Evolutionary conservation across 2,888 invertebrate genomes (phyloP).

Genomic region (Apeira syringaria): DNA sequence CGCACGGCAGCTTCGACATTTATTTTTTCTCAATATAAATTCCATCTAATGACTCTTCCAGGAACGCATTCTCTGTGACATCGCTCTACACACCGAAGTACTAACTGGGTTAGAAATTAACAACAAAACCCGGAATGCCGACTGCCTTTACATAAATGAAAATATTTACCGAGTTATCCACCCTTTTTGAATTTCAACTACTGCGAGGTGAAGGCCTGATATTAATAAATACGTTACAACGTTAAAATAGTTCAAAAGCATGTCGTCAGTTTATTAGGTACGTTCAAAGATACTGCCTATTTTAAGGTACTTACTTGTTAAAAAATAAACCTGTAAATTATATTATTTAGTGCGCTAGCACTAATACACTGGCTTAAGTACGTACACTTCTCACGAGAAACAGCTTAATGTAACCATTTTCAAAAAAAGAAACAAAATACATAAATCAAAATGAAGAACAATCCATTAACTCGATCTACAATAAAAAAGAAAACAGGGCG

Average conservation of each 20-base stretch:
- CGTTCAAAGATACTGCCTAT: too few species aligned
- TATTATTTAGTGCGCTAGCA: too few species aligned
- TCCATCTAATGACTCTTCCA: conserved; percentile 9
- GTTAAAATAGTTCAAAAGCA: too few species aligned
- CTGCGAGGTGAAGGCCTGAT: not conserved
- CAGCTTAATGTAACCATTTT: too few species aligned
- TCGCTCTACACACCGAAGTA: conserved; percentile 9
- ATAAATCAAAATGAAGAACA: conserved; percentile 81
- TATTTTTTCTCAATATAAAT: not conserved
- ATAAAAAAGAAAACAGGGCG: conserved; percentile 58
- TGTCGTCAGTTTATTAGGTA: too few species aligned
- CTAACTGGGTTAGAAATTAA: conserved; percentile 21
- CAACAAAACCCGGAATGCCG: conserved; percentile 10
- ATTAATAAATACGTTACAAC: too few species aligned
- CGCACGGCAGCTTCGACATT: too few species aligned
- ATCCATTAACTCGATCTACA: conserved; percentile 77
- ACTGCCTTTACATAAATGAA: conserved; percentile 12
- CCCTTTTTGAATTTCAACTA: conserved; percentile 1
- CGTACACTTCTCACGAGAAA: too few species aligned
- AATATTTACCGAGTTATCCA: conserved; percentile 5
- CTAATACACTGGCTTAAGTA: too few species aligned
- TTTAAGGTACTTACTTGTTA: too few species aligned
- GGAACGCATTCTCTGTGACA: conserved; percentile 7
- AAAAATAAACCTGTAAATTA: too few species aligned
- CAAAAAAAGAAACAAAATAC: conserved; percentile 58